Evolutionary conservation across 2,797 vertebrate species (phyloP).

Genomic region (Smutsia temminckii): DNA sequence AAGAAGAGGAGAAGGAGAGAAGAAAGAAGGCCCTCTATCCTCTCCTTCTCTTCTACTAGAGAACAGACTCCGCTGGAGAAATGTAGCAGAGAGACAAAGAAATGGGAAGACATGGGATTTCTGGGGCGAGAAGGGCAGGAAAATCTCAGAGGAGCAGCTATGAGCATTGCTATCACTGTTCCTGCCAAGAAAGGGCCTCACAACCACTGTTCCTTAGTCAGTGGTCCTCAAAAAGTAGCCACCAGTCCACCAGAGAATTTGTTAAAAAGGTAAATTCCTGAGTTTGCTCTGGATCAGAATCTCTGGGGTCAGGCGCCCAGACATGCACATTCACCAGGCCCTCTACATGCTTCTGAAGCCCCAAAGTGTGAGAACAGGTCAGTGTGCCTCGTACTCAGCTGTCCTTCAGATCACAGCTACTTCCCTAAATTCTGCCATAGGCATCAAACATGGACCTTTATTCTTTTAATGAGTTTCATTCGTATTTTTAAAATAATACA

Average conservation of each 20-base stretch:
- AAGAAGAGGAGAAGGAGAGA: too few species aligned
- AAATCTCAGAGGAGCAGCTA: background rate
- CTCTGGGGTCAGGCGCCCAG: accelerated
- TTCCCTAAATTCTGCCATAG: background rate
- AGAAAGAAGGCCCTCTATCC: too few species aligned
- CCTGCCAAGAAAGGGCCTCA: background rate
- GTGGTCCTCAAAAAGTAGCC: background rate
- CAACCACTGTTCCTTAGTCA: background rate
- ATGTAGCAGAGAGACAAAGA: background rate
- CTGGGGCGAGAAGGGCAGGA: background rate
- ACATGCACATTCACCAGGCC: too few species aligned
- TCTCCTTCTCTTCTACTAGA: background rate
- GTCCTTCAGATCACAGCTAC: background rate
- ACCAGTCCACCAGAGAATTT: background rate
- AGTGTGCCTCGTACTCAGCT: accelerated
- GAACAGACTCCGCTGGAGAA: background rate
- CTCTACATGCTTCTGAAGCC: background rate
- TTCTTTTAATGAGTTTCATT: background rate
- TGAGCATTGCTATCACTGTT: background rate
- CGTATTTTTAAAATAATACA: background rate
- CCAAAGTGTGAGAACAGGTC: background rate
- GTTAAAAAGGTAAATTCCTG: background rate
- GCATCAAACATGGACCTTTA: background rate
- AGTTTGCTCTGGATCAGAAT: background rate
- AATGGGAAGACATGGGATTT: background rate